These are phyloP conservation scores for Lagopus muta DNA, from an alignment of 2,113 vertebrate species.

Conservation along the genomic window DNA sequence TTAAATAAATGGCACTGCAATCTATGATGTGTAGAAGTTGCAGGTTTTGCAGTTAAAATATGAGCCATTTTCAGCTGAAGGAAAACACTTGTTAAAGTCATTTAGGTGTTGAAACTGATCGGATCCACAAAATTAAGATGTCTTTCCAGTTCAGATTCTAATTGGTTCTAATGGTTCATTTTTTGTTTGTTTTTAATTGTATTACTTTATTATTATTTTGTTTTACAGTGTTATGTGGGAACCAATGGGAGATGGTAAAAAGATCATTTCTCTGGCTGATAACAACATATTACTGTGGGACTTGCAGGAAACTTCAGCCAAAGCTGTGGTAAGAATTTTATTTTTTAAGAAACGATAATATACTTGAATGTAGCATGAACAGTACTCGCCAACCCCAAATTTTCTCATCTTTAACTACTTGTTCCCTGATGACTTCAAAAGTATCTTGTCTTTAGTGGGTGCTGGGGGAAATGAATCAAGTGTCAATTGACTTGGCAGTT, in stretches of 20 bases:
- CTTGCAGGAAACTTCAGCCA: slow-evolving; percentile 90
- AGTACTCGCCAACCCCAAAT: background rate
- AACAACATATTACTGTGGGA: slow-evolving; percentile 95
- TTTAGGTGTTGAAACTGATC: background rate
- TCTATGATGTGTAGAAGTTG: background rate
- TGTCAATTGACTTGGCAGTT: background rate
- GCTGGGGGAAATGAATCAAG: background rate
- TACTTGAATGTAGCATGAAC: background rate
- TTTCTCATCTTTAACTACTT: background rate
- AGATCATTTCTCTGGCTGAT: slow-evolving; percentile 92
- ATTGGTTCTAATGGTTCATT: background rate
- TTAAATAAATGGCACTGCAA: background rate
- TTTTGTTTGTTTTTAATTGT: background rate
- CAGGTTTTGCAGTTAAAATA: background rate
- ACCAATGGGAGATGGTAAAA: slow-evolving; percentile 94
- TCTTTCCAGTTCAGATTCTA: background rate
- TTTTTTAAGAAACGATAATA: background rate
- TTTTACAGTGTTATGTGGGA: slow-evolving; percentile 92
- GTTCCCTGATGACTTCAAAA: background rate
- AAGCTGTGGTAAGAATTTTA: slow-evolving; percentile 85
- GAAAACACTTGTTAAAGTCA: background rate
- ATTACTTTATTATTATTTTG: background rate
- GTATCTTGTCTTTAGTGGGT: background rate
- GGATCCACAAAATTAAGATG: background rate
- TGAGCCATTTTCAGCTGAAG: background rate